phyloP scores from a whole-genome alignment of 1,140 invertebrate genomes.

The Ruditapes philippinarum region DNA sequence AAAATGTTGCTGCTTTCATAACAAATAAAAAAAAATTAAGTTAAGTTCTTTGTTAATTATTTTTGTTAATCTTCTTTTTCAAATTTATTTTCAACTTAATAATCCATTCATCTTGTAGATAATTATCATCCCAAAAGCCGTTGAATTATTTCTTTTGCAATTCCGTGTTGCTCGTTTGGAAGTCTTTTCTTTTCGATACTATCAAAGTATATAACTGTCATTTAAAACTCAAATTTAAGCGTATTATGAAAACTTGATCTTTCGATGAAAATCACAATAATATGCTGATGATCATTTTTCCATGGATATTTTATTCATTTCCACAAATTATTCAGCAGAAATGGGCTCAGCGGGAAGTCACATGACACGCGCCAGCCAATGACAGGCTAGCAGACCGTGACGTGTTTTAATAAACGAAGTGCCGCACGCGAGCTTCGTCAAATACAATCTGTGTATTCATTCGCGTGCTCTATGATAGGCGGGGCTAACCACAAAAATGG shows the following conservation, averaged over 20 bases:
- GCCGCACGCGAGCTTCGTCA: slow-evolving; percentile 42
- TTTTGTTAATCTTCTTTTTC: neutral
- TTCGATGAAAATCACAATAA: slow-evolving; percentile 63
- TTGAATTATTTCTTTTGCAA: neutral
- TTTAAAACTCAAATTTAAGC: slow-evolving; percentile 68
- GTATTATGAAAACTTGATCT: slow-evolving; percentile 58
- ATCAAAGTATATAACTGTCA: slow-evolving; percentile 61
- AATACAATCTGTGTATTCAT: slow-evolving; percentile 59
- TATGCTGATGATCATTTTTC: slow-evolving; percentile 56
- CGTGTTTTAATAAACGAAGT: slow-evolving; percentile 46
- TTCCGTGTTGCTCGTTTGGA: neutral
- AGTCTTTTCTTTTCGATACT: slow-evolving; percentile 4
- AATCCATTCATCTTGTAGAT: neutral
- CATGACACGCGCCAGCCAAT: slow-evolving; percentile 66
- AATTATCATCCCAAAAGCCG: neutral
- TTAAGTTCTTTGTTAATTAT: too few relatives aligned
- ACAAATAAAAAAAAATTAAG: too few relatives aligned
- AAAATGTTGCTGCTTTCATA: neutral
- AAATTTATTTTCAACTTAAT: neutral
- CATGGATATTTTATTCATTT: slow-evolving; percentile 68
- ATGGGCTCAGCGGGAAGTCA: slow-evolving; percentile 57
- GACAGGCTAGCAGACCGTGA: slow-evolving; percentile 47
- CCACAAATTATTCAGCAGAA: slow-evolving; percentile 56
- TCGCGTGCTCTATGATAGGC: slow-evolving; percentile 48
- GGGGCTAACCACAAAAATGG: slow-evolving; percentile 54